Percentiles rank a stretch among this genome's conserved stretches.
Conservation (phyloP, 2,797 vertebrate species). For the Clarias pachynema region DNA sequence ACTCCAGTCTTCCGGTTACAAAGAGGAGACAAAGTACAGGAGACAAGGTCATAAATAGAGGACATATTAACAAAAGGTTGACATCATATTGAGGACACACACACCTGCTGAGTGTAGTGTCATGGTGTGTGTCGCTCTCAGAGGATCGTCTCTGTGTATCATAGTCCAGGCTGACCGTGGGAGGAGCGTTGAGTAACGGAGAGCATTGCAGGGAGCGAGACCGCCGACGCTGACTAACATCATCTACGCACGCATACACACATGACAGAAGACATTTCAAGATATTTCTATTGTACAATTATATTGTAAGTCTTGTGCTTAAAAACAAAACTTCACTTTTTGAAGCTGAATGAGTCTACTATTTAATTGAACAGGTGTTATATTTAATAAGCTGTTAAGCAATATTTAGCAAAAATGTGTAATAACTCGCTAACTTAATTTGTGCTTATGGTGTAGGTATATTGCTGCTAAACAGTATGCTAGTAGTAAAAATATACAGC, state of each 20-base stretch:
- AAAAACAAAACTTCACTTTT: not conserved
- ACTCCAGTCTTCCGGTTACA: conserved; percentile 71
- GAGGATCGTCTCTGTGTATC: conserved; percentile 67
- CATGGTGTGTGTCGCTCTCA: conserved; percentile 65
- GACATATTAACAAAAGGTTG: not conserved
- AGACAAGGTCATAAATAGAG: not conserved
- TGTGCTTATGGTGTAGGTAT: not conserved
- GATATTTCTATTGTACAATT: not conserved
- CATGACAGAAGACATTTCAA: not conserved
- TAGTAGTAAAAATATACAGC: not conserved
- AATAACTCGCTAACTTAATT: not conserved
- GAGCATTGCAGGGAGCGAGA: conserved; percentile 88
- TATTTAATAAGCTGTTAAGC: not conserved
- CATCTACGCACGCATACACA: conserved; percentile 57
- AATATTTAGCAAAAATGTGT: not conserved
- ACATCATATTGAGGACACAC: not conserved
- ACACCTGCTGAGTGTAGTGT: conserved; percentile 72
- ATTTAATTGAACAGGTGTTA: not conserved
- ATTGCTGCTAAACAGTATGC: not conserved
- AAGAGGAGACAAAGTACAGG: not conserved
- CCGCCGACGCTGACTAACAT: conserved; percentile 80
- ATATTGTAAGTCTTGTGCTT: not conserved
- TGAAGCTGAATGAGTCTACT: too few species aligned
- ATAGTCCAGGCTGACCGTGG: conserved; percentile 75
- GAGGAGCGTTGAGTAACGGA: conserved; percentile 85